Evolutionary conservation across 1,140 invertebrate species (phyloP).

Genomic region (Drosophila mauritiana): DNA sequence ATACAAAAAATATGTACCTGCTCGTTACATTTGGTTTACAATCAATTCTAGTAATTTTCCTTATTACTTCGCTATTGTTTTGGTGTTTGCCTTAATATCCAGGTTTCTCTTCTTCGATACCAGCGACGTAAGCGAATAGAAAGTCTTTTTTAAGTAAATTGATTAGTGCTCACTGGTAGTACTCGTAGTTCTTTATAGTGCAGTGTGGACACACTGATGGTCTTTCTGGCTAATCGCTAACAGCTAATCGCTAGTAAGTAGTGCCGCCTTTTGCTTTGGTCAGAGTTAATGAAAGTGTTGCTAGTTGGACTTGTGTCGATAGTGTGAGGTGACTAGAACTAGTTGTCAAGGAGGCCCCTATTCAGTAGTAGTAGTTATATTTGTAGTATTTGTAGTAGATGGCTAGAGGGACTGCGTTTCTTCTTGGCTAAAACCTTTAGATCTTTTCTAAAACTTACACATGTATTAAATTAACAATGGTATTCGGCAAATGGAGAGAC

Average conservation of each 20-base stretch:
- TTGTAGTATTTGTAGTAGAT: constrained; percentile 26
- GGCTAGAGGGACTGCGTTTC: constrained; percentile 23
- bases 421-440: constrained; percentile 37
- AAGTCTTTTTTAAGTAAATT: constrained; percentile 77
- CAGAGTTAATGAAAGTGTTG: constrained; percentile 61
- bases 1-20: constrained; percentile 78
- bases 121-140: constrained; percentile 68
- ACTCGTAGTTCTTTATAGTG: constrained; percentile 24
- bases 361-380: constrained; percentile 18
- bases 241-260: constrained; percentile 58
- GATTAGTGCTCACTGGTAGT: constrained; percentile 44
- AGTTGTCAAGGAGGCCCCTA: constrained; percentile 37
- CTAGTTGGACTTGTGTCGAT: constrained; percentile 45
- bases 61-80: constrained; percentile 30
- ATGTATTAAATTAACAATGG: constrained; percentile 80
- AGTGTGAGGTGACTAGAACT: constrained; percentile 58
- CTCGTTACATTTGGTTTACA: constrained; percentile 44
- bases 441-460: constrained; percentile 63
- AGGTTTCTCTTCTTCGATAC: constrained; percentile 38
- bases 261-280: constrained; percentile 73
- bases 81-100: constrained; percentile 73
- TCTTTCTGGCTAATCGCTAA: constrained; percentile 68
- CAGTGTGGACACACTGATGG: constrained; percentile 64
- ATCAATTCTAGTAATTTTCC: constrained; percentile 24
- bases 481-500: constrained; percentile 68